Evolutionary conservation across 2,113 vertebrate species (phyloP).

Genomic region (Marcusenius ussheri): DNA sequence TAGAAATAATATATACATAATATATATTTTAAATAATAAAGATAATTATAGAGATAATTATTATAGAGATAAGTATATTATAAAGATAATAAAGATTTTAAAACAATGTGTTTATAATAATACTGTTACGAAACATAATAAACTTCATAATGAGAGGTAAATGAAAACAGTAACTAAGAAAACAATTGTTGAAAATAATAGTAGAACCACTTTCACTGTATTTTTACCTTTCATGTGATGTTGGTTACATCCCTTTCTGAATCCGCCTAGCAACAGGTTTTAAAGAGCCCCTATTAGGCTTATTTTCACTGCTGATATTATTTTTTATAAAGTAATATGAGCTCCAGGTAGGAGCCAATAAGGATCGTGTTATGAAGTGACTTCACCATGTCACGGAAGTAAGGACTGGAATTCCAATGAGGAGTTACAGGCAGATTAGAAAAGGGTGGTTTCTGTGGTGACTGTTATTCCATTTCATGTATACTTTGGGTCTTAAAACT

Average conservation of each 20-base stretch:
- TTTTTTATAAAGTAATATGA: background rate
- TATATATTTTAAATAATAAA: background rate
- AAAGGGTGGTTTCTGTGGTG: background rate
- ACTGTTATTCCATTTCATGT: background rate
- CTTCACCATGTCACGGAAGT: background rate
- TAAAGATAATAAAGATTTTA: background rate
- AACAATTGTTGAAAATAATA: background rate
- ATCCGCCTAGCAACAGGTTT: background rate
- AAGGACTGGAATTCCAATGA: background rate
- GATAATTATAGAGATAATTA: no score
- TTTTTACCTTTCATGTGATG: background rate
- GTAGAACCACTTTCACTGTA: background rate
- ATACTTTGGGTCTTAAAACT: background rate
- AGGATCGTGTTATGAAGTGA: background rate
- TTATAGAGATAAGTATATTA: no score
- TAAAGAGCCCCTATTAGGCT: background rate
- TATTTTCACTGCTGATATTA: background rate
- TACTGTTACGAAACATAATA: background rate
- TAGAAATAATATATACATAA: background rate
- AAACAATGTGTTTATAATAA: background rate
- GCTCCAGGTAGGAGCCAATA: background rate
- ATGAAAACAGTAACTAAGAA: background rate
- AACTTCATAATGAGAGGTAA: background rate
- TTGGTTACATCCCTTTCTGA: background rate
- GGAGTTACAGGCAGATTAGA: background rate